Base-by-base conservation (phyloP, 2,113 vertebrate species). In the Zosterops lateralis region DNA sequence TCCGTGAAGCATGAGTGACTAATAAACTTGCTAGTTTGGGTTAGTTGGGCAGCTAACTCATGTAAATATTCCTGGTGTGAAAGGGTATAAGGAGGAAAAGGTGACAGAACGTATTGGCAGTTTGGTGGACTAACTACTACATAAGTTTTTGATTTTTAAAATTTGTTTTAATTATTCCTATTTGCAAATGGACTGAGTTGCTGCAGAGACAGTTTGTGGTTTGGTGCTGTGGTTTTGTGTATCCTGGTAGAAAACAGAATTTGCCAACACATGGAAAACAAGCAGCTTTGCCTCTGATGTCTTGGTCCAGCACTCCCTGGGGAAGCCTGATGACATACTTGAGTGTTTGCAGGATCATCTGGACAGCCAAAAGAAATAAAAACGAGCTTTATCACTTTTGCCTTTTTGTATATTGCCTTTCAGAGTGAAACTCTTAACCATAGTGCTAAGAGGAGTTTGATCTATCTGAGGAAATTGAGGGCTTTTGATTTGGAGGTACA, bases 81-180 rank as follows among this genome's bases (percentile, higher is more conserved):
- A 73, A 47, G 66, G 13, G 0, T 54, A 3, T 17, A 4, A 9
- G 38, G 18, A 58, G 62, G 50, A 72, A 57, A 65, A 84, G 54
- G 17, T 0, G 0, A 24, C 40, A 50, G 28, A 78, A 61, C 3
- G 4, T 71, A 0, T 9, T 67, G 45, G 12, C n/a, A 58, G 19
- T 29, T 71, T 24, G 19, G 0, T 44, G 20, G n/a, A 24, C 17
- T 58, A 26, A 68, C 9, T 62, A 24, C 61, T 12, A 18, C 7
- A 11, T 5, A 44, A 29, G 15, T 17, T 50, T 42, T 25, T 25
- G 9, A 7, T 42, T 54, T 20, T 31, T 68, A 26, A 10, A 36
- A 18, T 51, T 65, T 22, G 7, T 28, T 87, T 42, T 85, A 12
- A 9, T 42, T 53, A 17, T 56, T 12, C 3, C 3, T 54, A 0